These are phyloP conservation scores for Pollenia labialis DNA, from an alignment of 2,888 invertebrate genomes.

Conservation along the genomic window DNA sequence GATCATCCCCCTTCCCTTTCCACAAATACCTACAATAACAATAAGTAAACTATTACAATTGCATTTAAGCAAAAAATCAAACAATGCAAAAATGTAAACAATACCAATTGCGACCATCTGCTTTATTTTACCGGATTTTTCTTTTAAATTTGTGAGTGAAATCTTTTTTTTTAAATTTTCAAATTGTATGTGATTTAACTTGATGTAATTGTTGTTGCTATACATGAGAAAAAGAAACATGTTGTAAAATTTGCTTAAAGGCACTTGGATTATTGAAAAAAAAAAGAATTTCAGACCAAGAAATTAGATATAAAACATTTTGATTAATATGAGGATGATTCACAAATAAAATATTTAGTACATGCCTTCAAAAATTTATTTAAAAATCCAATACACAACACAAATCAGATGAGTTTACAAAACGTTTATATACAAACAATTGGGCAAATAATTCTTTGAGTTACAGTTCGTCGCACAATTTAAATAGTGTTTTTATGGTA, in stretches of 20 bases:
- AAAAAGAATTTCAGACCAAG: too few species aligned
- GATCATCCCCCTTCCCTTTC: background rate
- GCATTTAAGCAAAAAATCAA: slow-evolving; percentile 38
- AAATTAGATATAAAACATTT: too few species aligned
- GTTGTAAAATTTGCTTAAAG: slow-evolving; percentile 32
- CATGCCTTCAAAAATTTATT: too few species aligned
- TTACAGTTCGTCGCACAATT: too few species aligned
- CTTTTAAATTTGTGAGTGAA: slow-evolving; percentile 63
- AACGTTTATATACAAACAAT: too few species aligned
- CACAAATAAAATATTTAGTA: too few species aligned
- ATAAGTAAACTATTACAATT: slow-evolving; percentile 37
- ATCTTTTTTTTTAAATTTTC: slow-evolving; percentile 50
- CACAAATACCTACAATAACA: slow-evolving; percentile 1
- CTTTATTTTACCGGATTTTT: slow-evolving; percentile 61
- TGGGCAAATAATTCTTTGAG: too few species aligned
- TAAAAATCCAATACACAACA: too few species aligned
- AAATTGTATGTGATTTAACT: slow-evolving; percentile 34
- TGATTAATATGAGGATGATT: too few species aligned
- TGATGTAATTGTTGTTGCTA: slow-evolving; percentile 23
- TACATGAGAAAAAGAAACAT: slow-evolving; percentile 42
- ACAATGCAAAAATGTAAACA: slow-evolving; percentile 22
- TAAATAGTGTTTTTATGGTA: too few species aligned
- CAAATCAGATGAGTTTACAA: too few species aligned
- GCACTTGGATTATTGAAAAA: background rate
- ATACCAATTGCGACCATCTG: slow-evolving; percentile 64